Base-by-base conservation (phyloP, 2,888 invertebrate genomes). In the Parascotia fuliginaria region DNA sequence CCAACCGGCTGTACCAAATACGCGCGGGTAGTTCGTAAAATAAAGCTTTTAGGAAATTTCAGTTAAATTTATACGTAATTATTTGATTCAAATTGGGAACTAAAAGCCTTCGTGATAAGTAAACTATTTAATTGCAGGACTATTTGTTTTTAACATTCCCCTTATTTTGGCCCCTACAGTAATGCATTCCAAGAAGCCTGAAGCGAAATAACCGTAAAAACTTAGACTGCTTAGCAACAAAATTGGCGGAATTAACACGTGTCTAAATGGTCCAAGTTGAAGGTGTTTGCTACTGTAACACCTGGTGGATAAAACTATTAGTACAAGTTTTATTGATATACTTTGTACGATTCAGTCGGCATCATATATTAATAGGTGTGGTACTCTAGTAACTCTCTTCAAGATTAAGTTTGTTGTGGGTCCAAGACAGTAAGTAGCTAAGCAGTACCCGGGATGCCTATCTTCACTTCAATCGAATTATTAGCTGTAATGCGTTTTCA, bases 191-290 rank as follows among this genome's bases (percentile, higher is more conserved):
- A 37, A 16, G 29, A 33, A 33, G 52, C 31, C 38, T 12, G 15
- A 11, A 36, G 32, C 42, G 31, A 47, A 50, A 56, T 65, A 61
- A 65, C 46, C 53, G 39, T 64, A 65, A 60, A 61, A 63, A 62
- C 55, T 55, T 48, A 11, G 45, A 52, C 44, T 62, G 49, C 49
- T 64, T 41, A 39, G 43, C 34, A 37, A 43, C 28, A 4, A 34
- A 61, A 49, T 44, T 48, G 34, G 11, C 22, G 6, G 29, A 27
- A 49, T 50, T 39, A 49, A 38, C 42, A 29, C 32, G 19, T 37
- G 34, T 16, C 16, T 3, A 16, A n/a, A 33, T 33, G 7, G 31
- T 7, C 13, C 31, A 13, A 31, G 31, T 31, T 29, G 11, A 11
- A 1, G 13, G 31, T 31, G 29, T 29, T 11, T 11, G 12, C 9